Evolutionary conservation across 2,888 invertebrate species (phyloP), one percentile per base, ranked within the genome.

Genomic region (Schizaphis graminum): DNA sequence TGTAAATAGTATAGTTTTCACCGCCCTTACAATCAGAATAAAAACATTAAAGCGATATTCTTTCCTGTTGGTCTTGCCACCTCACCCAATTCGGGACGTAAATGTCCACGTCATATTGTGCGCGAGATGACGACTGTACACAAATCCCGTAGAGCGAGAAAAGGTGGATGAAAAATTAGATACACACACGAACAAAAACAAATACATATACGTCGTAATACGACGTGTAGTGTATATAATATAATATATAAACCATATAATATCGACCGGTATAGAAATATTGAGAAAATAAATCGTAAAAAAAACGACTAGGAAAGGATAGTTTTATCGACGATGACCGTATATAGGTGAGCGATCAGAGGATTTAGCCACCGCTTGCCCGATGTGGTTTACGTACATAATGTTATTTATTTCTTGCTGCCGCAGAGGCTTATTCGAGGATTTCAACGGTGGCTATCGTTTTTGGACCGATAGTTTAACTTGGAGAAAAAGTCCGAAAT

Each of bases 401-500:
- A 87, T 92, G 86, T 61, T 91, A 86, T 91, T 91, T 93, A 89
- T 93, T 90, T 90, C 90, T 47, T 67, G 91, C 35, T 84, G 84
- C 56, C 26, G 89, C 67, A 16, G n/a, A 47, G 86, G 86, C 86
- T 92, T 92, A 92, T 26, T 26, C 61, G 61, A 87, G 86, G 92
- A 92, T 92, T 92, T 92, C 61, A 47, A 47, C 35, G 57, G 35
- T 41, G 13, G 47, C 67, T 47, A 35, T 67, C 67, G 67, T 67
- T 67, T 89, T 67, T 90, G 35, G 53, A 67, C 89, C 89, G 56
- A 44, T 61, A 91, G 47, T n/a, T 35, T 41, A 11, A 26, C 49
- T 28, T 53, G 77, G 8, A 41, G 77, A 53, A 91, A 91, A 77
- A 77, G 47, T 86, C 35, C 77, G 35, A 77, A 77, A 35, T 77